phyloP scores from a whole-genome alignment of 2,797 vertebrate genomes.

The Garrulus glandarius region DNA sequence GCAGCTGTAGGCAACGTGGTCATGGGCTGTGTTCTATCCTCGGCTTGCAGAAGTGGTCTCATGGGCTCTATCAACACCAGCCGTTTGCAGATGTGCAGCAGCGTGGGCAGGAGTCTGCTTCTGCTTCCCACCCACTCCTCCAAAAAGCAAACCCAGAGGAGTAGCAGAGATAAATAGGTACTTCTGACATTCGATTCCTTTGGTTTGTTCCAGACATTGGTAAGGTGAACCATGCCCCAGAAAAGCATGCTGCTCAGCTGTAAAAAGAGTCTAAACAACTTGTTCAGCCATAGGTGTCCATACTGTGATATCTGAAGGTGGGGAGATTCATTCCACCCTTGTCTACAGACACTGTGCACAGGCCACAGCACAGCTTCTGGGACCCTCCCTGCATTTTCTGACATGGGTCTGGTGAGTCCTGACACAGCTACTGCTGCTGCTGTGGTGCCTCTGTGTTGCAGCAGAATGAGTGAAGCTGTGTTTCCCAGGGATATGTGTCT shows the following conservation, averaged over 20 bases:
- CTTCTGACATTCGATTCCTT: neutral
- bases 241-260: neutral
- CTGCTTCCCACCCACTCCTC: neutral
- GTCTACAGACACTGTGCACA: neutral
- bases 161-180: neutral
- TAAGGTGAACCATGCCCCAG: neutral
- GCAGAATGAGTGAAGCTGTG: neutral
- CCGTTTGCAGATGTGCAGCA: neutral
- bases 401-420: neutral
- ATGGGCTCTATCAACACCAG: rapidly evolving
- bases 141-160: neutral
- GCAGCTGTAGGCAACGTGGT: rapidly evolving
- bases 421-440: rapidly evolving
- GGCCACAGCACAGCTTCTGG: neutral
- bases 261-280: neutral
- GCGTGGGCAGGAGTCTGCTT: neutral
- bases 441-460: rapidly evolving
- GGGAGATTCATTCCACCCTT: neutral
- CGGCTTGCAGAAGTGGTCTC: neutral
- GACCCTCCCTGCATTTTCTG: neutral
- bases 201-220: neutral
- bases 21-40: neutral
- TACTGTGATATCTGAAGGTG: neutral
- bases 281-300: neutral
- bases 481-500: neutral